Conservation (phyloP, 2,113 vertebrate species). For the Corythoichthys intestinalis region DNA sequence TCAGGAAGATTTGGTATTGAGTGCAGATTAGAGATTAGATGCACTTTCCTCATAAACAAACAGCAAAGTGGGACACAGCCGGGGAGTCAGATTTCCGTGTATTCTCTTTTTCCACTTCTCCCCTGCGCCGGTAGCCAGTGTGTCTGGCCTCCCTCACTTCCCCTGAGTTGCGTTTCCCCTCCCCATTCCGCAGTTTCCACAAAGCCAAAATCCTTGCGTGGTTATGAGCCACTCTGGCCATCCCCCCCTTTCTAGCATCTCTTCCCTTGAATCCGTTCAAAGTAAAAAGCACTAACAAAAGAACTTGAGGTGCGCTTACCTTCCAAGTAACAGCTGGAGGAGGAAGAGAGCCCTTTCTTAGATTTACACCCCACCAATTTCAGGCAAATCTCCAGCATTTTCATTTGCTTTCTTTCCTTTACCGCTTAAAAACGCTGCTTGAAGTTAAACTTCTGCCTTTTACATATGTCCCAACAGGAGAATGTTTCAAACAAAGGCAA, state of each 20-base stretch:
- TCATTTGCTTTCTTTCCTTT: slow-evolving; percentile 80
- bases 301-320: slow-evolving; percentile 73
- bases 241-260: not conserved
- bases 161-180: slow-evolving; percentile 52
- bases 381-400: slow-evolving; percentile 99
- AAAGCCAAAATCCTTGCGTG: slow-evolving; percentile 21
- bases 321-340: slow-evolving; percentile 96
- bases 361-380: slow-evolving; percentile 99
- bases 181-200: slow-evolving; percentile 69
- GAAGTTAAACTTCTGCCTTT: slow-evolving; percentile 28
- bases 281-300: not conserved
- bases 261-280: not conserved
- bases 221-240: not conserved
- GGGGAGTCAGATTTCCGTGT: slow-evolving; percentile 75
- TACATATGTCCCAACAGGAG: slow-evolving; percentile 39
- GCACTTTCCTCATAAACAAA: slow-evolving; percentile 61
- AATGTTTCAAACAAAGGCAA: not conserved
- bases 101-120: slow-evolving; percentile 72
- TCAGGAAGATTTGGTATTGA: slow-evolving; percentile 15
- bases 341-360: slow-evolving; percentile 94
- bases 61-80: slow-evolving; percentile 57
- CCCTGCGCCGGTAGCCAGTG: slow-evolving; percentile 69
- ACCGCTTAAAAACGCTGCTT: slow-evolving; percentile 47
- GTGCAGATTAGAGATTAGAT: slow-evolving; percentile 40
- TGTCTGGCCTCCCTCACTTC: slow-evolving; percentile 69